Base-by-base conservation (phyloP, 2,113 vertebrate species). In the Bothrops jararaca region DNA sequence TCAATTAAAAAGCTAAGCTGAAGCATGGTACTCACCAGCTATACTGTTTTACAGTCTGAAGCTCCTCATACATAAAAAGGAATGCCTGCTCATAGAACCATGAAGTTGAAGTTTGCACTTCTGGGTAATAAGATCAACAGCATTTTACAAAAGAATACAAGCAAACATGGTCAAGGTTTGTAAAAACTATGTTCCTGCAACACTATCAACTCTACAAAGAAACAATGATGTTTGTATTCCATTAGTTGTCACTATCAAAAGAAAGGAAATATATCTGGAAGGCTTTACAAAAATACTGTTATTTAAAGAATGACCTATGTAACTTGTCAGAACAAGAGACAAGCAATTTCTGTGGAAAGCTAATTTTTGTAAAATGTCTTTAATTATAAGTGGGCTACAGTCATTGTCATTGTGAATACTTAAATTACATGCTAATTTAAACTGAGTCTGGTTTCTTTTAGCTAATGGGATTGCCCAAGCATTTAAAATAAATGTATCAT, bases 361-460 rank as follows among this genome's bases (percentile, higher is more conserved):
- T 87, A 91, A 13, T 22, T 91, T 48, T 60, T 64, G 56, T 64
- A 11, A 45, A 64, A 56, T 45, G 34, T 89, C n/a, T 88, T 92
- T 52, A 91, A 87, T 87, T 53, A 88, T 39, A 92, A 24, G n/a
- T 29, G 42, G 23, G 34, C 74, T n/a, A 42, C 10, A 85, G 45
- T 26, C 50, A 92, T 53, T 92, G 39, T 86, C 56, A 60, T 15
- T 89, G 60, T 89, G 52, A 89, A 92, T 20, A 80, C 86, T 92
- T 69, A 45, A 53, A 39, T 74, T 92, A 34, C 60, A 58, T 56
- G 10, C 45, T 50, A 58, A 48, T 86, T 90, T 57, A 91, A 64
- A 60, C 53, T 34, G 74, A 42, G 34, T 9, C 39, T 86, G 86
- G 58, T 53, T 92, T 92, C n/a, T 88, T 92, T 88, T 54, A 92